Conservation (phyloP, 2,113 vertebrate genomes). For the Propithecus coquereli region DNA sequence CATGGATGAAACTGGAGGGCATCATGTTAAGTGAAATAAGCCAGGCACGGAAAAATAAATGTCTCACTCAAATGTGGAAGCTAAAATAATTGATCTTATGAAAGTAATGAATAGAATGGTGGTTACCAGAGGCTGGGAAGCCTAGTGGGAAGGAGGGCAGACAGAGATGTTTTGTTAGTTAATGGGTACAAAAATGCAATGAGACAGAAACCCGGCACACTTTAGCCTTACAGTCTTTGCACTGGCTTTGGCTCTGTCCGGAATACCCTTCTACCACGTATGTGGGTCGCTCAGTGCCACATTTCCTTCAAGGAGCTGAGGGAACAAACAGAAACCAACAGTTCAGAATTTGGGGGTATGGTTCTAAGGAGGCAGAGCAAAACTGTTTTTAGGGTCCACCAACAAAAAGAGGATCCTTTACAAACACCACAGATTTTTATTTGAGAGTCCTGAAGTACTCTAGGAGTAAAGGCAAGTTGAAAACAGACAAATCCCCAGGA, state of each 20-base stretch:
- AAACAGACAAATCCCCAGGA: background rate
- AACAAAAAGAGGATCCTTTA: background rate
- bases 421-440: background rate
- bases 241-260: background rate
- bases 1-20: background rate
- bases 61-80: background rate
- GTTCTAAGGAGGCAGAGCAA: background rate
- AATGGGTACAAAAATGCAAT: background rate
- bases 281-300: background rate
- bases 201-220: background rate
- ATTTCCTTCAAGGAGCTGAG: background rate
- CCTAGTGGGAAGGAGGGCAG: background rate
- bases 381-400: background rate
- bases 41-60: background rate
- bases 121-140: background rate
- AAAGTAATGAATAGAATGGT: background rate
- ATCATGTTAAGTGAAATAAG: background rate
- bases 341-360: background rate
- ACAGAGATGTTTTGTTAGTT: background rate
- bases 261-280: background rate
- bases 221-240: background rate
- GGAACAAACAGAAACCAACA: background rate
- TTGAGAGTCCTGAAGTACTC: background rate
- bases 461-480: background rate
- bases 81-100: background rate